Conservation (phyloP, 92 coral and sea anemone genomes). For the Chrysogorgia sp. region DNA sequence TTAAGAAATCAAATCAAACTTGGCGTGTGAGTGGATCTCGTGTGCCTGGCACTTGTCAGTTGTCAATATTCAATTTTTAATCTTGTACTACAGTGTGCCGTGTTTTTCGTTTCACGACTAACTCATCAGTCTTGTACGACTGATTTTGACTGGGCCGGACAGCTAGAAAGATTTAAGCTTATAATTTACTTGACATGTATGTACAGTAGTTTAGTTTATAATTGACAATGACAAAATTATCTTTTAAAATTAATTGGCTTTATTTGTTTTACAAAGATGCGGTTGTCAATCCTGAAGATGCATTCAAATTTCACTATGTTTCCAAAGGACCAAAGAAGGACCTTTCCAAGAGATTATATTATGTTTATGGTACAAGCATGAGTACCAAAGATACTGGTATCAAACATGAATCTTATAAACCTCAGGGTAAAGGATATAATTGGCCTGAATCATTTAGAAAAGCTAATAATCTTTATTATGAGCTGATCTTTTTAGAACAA, state of each 20-base stretch:
- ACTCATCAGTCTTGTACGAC: no score
- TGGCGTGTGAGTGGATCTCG: no score
- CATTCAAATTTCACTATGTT: conserved; percentile 91
- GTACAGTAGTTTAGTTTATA: background rate
- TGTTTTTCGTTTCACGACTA: no score
- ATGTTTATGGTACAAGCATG: conserved; percentile 86
- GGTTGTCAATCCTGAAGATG: conserved; percentile 83
- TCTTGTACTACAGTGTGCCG: no score
- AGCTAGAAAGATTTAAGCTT: no score
- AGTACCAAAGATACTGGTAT: conserved; percentile 89
- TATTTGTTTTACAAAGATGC: conserved; percentile 67
- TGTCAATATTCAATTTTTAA: no score
- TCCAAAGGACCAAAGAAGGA: conserved; percentile 96
- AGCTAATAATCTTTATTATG: conserved; percentile 93
- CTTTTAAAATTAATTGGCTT: background rate
- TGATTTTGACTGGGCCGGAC: no score
- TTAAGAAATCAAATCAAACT: no score
- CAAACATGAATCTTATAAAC: conserved; percentile 84
- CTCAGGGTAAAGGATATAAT: conserved; percentile 91
- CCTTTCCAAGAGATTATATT: conserved; percentile 72
- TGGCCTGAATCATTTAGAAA: conserved; percentile 99
- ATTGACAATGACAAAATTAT: no score
- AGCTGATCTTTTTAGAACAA: conserved; percentile 84
- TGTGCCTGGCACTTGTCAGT: no score
- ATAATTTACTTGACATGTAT: background rate